These are phyloP conservation scores for Spilosoma lubricipeda DNA, from an alignment of 2,888 invertebrate species.

Conservation along the genomic window DNA sequence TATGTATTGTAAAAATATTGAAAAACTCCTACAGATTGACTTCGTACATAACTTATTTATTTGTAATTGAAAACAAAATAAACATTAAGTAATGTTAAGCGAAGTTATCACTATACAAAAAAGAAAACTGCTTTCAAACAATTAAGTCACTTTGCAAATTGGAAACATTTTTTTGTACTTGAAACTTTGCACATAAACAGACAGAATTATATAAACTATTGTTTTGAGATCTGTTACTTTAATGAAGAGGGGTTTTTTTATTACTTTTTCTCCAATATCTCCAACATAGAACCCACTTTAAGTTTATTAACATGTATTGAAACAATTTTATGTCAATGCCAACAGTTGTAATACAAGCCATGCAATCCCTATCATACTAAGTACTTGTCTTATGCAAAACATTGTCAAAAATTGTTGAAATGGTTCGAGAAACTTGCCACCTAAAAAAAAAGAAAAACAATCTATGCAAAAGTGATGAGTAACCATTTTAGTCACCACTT, in stretches of 20 bases:
- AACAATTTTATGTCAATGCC: neutral
- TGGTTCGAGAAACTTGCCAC: neutral
- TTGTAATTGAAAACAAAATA: too few relatives aligned
- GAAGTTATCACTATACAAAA: too few relatives aligned
- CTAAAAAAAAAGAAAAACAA: neutral
- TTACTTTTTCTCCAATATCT: too few relatives aligned
- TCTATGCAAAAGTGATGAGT: neutral
- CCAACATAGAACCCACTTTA: too few relatives aligned
- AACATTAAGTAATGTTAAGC: too few relatives aligned
- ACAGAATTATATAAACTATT: too few relatives aligned
- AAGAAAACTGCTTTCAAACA: too few relatives aligned
- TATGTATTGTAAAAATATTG: neutral
- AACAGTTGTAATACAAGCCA: neutral
- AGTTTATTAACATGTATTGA: neutral
- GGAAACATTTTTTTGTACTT: too few relatives aligned
- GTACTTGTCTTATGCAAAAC: neutral
- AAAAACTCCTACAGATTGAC: neutral
- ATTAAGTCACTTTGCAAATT: too few relatives aligned
- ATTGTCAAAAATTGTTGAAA: neutral
- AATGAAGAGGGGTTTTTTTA: too few relatives aligned
- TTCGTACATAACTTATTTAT: too few relatives aligned
- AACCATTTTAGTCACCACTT: neutral
- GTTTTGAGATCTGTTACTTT: too few relatives aligned
- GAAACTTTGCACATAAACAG: neutral
- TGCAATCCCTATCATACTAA: neutral